A percentile compares a stretch with the other conserved stretches of the same genome.
These are phyloP conservation scores for Drusus annulatus DNA, from an alignment of 1,140 invertebrate genomes.

Conservation along the genomic window DNA sequence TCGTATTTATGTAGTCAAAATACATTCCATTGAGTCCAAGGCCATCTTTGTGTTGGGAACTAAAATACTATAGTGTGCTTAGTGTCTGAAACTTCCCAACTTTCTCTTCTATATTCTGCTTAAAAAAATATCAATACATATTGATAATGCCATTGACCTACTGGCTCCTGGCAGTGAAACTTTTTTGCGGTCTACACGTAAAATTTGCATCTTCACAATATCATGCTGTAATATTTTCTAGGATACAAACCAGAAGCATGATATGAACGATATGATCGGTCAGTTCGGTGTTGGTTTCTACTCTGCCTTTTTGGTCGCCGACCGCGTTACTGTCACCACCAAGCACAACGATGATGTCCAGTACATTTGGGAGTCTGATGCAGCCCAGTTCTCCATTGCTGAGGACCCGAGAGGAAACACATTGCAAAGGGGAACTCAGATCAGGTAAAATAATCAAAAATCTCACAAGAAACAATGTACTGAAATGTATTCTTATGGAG, in stretches of 20 bases:
- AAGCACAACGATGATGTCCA: constrained; percentile 97
- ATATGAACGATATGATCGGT: constrained; percentile 90
- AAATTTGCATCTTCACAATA: background rate
- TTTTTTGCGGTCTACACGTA: too few relatives aligned
- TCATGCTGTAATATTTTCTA: constrained; percentile 12
- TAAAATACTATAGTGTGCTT: too few relatives aligned
- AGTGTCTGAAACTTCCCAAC: too few relatives aligned
- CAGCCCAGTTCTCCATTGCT: constrained; percentile 87
- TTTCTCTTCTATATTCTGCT: too few relatives aligned
- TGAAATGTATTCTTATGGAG: too few relatives aligned
- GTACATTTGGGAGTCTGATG: constrained; percentile 98
- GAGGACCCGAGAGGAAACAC: constrained; percentile 96
- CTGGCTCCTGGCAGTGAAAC: too few relatives aligned
- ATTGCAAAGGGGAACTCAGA: constrained; percentile 89
- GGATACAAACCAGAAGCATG: constrained; percentile 65
- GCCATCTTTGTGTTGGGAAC: too few relatives aligned
- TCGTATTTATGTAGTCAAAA: too few relatives aligned
- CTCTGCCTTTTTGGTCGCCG: constrained; percentile 95
- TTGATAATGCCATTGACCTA: too few relatives aligned
- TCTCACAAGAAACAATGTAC: too few relatives aligned
- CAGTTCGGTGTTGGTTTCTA: constrained; percentile 99
- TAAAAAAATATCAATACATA: too few relatives aligned
- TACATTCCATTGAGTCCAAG: too few relatives aligned
- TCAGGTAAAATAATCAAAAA: constrained; percentile 61
- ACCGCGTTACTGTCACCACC: constrained; percentile 92